Conservation (phyloP, 2,888 invertebrate species). For the Lepeophtheirus nordmannii region DNA sequence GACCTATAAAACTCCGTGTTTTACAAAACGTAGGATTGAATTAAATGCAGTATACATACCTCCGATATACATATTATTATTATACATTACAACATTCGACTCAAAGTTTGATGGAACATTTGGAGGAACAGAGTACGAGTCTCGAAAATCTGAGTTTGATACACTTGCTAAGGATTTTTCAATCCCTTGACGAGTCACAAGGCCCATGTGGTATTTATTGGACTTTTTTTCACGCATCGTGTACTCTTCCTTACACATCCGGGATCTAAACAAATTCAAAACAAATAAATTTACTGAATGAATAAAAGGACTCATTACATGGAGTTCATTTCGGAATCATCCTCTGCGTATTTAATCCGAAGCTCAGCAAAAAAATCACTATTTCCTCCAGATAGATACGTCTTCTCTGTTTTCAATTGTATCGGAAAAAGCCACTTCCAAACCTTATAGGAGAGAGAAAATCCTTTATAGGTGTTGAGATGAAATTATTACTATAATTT, state of each 20-base stretch:
- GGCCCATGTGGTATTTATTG: constrained; percentile 37
- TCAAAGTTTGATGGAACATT: constrained; percentile 36
- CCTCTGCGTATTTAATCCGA: constrained; percentile 41
- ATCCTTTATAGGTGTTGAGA: background rate
- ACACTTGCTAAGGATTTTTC: constrained; percentile 42
- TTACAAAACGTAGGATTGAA: background rate
- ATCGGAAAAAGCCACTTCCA: constrained; percentile 58
- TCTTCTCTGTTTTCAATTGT: constrained; percentile 42
- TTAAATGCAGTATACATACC: constrained; percentile 30
- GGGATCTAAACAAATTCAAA: constrained; percentile 35
- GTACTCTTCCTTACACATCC: constrained; percentile 11
- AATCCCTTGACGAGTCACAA: constrained; percentile 50
- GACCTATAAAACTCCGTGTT: constrained; percentile 37
- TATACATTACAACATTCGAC: constrained; percentile 42
- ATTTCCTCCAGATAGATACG: constrained; percentile 43
- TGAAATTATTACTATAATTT: background rate
- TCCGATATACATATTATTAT: constrained; percentile 48
- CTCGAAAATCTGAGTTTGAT: constrained; percentile 39
- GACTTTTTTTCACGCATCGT: background rate
- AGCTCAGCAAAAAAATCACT: constrained; percentile 47
- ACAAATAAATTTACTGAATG: constrained; percentile 26
- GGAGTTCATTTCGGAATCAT: constrained; percentile 44
- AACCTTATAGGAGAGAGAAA: constrained; percentile 33
- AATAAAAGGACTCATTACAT: constrained; percentile 33
- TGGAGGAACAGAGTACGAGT: constrained; percentile 42